phyloP scores from a whole-genome alignment of 2,797 vertebrate species.

The Parotocinclus haroldoi region DNA sequence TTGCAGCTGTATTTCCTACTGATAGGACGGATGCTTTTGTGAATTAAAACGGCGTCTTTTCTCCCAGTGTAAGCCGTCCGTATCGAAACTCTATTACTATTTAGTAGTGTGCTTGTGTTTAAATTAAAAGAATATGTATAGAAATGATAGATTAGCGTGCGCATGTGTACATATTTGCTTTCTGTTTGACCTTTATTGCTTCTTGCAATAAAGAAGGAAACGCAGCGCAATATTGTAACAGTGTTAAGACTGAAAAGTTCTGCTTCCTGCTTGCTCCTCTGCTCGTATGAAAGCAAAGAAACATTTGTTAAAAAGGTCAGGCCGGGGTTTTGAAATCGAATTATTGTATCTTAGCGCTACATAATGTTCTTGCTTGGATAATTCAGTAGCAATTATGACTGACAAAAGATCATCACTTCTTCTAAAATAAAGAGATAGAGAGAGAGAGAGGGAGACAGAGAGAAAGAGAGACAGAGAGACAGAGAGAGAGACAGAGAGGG shows the following conservation, averaged over 20 bases:
- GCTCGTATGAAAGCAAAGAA: slow-evolving; percentile 12
- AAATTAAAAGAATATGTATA: too few species aligned
- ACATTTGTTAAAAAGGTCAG: slow-evolving; percentile 36
- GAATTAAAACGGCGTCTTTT: slow-evolving; percentile 9
- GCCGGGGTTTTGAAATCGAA: slow-evolving; percentile 27
- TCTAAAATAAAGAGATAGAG: background rate
- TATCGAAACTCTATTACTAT: too few species aligned
- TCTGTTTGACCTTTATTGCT: slow-evolving; percentile 23
- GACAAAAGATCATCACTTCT: slow-evolving; percentile 11
- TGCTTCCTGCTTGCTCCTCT: slow-evolving; percentile 9
- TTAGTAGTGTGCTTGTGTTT: too few species aligned
- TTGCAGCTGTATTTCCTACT: slow-evolving; percentile 12
- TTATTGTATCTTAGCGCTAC: slow-evolving; percentile 27
- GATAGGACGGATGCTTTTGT: slow-evolving; percentile 2
- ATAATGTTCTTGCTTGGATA: slow-evolving; percentile 20
- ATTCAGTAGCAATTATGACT: slow-evolving; percentile 27
- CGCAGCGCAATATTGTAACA: background rate
- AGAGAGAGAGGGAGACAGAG: too few species aligned
- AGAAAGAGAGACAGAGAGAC: too few species aligned
- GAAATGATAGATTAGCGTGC: too few species aligned
- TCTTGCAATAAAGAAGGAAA: background rate
- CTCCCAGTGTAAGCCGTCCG: background rate
- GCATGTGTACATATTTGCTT: slow-evolving; percentile 1
- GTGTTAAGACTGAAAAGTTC: slow-evolving; percentile 9
- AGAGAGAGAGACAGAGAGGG: background rate